A percentile compares a stretch with the other conserved stretches of the same genome.
These are phyloP conservation scores for Ctenodactylus gundi DNA, from an alignment of 2,113 vertebrate genomes.

Conservation along the genomic window DNA sequence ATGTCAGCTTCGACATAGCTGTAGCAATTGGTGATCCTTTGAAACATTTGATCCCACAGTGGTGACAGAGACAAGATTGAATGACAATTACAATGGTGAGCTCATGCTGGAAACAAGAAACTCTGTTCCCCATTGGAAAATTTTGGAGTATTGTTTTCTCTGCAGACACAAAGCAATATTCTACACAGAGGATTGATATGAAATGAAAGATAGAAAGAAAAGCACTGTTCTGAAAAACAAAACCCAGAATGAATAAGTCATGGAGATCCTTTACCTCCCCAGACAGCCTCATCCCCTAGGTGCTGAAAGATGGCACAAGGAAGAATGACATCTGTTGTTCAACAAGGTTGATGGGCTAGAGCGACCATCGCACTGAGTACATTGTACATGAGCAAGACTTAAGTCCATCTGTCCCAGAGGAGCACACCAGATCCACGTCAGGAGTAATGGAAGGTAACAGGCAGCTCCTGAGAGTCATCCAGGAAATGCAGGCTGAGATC, in stretches of 20 bases:
- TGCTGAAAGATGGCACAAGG: constrained; percentile 86
- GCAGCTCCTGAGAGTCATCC: constrained; percentile 88
- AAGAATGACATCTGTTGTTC: constrained; percentile 61
- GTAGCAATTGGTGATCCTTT: neutral
- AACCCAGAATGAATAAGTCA: constrained; percentile 92
- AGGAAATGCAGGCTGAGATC: constrained; percentile 91
- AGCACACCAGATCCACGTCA: fast-evolving
- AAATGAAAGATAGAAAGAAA: constrained; percentile 35
- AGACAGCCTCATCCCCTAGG: constrained; percentile 58
- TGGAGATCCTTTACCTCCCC: constrained; percentile 79
- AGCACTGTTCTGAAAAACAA: constrained; percentile 87
- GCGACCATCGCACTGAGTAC: fast-evolving
- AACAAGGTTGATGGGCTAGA: constrained; percentile 58
- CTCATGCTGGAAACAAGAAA: neutral
- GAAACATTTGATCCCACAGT: neutral
- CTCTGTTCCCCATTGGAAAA: neutral
- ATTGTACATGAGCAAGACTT: constrained; percentile 25
- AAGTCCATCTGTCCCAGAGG: neutral
- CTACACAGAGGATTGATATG: constrained; percentile 65
- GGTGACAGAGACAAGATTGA: neutral
- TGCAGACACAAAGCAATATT: neutral
- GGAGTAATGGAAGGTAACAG: constrained; percentile 87
- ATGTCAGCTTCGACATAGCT: fast-evolving
- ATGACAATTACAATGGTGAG: fast-evolving
- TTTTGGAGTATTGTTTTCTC: neutral